These are phyloP conservation scores for Naja naja DNA, from an alignment of 2,113 vertebrate species.

Conservation along the genomic window DNA sequence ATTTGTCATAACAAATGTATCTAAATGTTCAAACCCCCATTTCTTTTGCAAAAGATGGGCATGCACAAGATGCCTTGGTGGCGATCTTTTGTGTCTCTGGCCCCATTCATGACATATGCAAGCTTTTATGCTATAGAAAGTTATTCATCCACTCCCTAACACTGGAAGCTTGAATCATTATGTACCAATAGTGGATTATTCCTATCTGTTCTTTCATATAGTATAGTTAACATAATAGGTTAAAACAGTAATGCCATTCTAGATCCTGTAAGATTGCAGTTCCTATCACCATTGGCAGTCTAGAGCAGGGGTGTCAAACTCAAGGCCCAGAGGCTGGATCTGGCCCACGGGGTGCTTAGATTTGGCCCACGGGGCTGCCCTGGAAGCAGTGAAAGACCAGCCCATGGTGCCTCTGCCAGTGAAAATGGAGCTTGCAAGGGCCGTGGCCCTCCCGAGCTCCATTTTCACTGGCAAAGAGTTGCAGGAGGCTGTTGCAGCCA, in stretches of 20 bases:
- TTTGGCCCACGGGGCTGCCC: too few relatives aligned
- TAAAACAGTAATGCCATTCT: not conserved
- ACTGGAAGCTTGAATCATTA: not conserved
- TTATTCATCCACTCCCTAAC: not conserved
- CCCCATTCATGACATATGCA: not conserved
- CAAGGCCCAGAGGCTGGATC: too few relatives aligned
- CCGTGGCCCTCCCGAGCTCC: too few relatives aligned
- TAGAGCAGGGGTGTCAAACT: not conserved
- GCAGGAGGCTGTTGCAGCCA: too few relatives aligned
- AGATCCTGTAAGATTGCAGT: not conserved
- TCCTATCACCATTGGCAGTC: not conserved
- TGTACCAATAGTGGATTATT: not conserved
- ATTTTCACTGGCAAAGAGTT: too few relatives aligned
- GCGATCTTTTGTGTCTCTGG: not conserved
- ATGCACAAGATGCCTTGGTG: not conserved
- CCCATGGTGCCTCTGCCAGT: too few relatives aligned
- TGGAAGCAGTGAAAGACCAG: too few relatives aligned
- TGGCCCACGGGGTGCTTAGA: too few relatives aligned
- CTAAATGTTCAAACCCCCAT: not conserved
- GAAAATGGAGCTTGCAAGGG: too few relatives aligned
- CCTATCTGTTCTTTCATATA: not conserved
- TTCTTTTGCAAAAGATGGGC: not conserved
- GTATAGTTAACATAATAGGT: not conserved
- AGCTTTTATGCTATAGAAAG: not conserved
- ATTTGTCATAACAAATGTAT: not conserved